phyloP scores from a whole-genome alignment of 2,888 invertebrate species.

The Priocnemis perturbator region DNA sequence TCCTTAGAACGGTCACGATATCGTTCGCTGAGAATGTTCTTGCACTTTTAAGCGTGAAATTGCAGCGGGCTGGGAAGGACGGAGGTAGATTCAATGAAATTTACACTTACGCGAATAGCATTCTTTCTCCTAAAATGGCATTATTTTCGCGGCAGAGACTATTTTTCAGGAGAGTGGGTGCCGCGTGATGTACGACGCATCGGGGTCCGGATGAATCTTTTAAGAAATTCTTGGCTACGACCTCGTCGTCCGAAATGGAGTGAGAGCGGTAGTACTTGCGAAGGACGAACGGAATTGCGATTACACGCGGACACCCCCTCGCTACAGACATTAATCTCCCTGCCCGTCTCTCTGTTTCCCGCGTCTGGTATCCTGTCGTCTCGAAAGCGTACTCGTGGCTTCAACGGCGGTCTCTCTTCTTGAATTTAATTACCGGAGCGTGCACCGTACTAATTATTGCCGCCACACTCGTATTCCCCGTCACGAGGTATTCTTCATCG shows the following conservation, averaged over 20 bases:
- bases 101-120: too few relatives aligned
- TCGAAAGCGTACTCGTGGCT: constrained; percentile 25
- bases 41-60: too few relatives aligned
- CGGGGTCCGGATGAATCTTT: not conserved
- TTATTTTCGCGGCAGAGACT: too few relatives aligned
- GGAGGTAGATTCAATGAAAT: not conserved
- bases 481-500: not conserved
- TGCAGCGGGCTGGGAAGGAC: not conserved
- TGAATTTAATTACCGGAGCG: constrained; percentile 40
- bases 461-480: constrained; percentile 1
- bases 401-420: constrained; percentile 30
- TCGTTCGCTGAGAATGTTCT: too few relatives aligned
- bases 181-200: too few relatives aligned
- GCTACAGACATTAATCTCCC: constrained; percentile 1
- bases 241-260: too few relatives aligned
- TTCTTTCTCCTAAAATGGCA: too few relatives aligned
- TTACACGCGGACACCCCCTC: not conserved
- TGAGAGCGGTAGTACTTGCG: too few relatives aligned
- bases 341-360: constrained; percentile 11
- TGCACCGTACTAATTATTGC: constrained; percentile 32
- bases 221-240: not conserved
- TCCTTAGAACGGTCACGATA: too few relatives aligned
- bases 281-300: too few relatives aligned
- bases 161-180: too few relatives aligned
- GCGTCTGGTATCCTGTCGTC: constrained; percentile 25